Percentiles rank a stretch among this genome's conserved stretches.
Conservation (phyloP, 1,140 invertebrate species). For the Drosophila asahinai region DNA sequence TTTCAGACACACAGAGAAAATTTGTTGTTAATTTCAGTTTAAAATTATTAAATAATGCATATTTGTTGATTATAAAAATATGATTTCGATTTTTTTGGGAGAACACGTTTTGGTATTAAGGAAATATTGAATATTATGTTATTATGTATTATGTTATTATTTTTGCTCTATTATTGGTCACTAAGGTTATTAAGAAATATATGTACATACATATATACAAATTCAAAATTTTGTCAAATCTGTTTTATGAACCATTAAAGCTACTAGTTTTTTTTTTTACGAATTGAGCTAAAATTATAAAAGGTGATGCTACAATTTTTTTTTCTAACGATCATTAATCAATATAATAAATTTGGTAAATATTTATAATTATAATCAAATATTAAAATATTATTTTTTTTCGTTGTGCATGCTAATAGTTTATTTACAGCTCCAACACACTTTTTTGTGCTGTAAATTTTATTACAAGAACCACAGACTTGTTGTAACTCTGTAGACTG, state of each 20-base stretch:
- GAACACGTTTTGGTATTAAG: too few species aligned
- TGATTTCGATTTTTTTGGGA: too few species aligned
- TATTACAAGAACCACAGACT: slow-evolving; percentile 32
- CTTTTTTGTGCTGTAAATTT: not conserved
- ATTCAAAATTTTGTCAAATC: not conserved
- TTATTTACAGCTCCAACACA: slow-evolving; percentile 19
- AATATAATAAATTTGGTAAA: not conserved
- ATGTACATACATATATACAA: not conserved
- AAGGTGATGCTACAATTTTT: not conserved
- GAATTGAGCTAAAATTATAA: too few species aligned
- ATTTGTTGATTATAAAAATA: too few species aligned
- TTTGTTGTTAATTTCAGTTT: not conserved
- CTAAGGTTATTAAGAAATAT: not conserved
- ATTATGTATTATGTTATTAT: too few species aligned
- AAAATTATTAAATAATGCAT: fast-evolving
- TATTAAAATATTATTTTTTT: not conserved
- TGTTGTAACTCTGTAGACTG: slow-evolving; percentile 32
- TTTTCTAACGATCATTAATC: not conserved
- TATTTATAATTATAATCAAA: not conserved
- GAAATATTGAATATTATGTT: too few species aligned
- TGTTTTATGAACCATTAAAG: too few species aligned
- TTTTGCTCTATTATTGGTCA: not conserved
- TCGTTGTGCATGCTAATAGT: not conserved
- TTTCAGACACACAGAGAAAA: not conserved
- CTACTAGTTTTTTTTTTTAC: too few species aligned